Evolutionary conservation across 2,888 invertebrate species (phyloP).

Genomic region (Folsomia manolachei): DNA sequence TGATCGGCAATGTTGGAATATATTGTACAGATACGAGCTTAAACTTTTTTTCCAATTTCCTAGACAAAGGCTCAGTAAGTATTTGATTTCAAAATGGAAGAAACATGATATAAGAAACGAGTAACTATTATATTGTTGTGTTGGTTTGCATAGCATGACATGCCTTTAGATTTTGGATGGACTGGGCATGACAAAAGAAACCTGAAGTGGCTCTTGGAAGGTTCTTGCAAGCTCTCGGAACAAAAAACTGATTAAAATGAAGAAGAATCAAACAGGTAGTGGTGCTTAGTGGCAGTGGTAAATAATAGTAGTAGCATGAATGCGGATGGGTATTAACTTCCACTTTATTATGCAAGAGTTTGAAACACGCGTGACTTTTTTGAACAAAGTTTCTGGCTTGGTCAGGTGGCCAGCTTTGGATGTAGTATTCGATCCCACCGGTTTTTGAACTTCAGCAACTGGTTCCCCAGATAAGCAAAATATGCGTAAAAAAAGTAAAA

Average conservation of each 20-base stretch:
- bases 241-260: slow-evolving; percentile 14
- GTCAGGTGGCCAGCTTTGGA: neutral
- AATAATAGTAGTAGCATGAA: no score
- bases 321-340: no score
- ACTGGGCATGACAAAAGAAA: neutral
- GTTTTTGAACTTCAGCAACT: no score
- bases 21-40: no score
- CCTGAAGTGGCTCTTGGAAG: neutral
- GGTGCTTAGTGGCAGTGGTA: neutral
- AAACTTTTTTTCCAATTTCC: no score
- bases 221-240: no score
- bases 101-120: neutral
- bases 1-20: no score
- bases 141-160: no score
- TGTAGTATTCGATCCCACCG: no score
- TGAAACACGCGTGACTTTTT: neutral
- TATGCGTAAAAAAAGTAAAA: no score
- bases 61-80: neutral
- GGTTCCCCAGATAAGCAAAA: no score
- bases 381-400: neutral
- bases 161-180: no score
- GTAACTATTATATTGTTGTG: neutral
- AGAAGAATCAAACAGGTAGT: slow-evolving; percentile 14
- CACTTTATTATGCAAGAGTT: neutral
- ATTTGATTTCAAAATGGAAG: neutral